Percentiles rank a stretch among this genome's conserved stretches.
These are phyloP conservation scores for Phaetusa simplex DNA, from an alignment of 2,113 vertebrate genomes.

Conservation along the genomic window DNA sequence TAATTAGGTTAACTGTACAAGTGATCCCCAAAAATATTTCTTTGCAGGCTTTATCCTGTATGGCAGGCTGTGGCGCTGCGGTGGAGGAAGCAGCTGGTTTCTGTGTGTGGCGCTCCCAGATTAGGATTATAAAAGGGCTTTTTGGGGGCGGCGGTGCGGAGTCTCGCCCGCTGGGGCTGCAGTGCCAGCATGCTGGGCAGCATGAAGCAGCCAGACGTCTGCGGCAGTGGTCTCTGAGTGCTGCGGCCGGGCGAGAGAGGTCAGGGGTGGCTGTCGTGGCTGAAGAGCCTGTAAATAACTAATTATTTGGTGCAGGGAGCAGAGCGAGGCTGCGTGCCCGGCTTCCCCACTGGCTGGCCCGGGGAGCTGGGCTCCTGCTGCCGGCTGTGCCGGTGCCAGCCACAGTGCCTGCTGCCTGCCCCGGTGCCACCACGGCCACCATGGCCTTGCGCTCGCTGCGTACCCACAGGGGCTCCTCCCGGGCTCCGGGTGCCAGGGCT, in stretches of 20 bases:
- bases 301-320: slow-evolving; percentile 9
- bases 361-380: not conserved
- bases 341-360: not conserved
- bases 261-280: slow-evolving; percentile 14
- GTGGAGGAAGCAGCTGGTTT: slow-evolving; percentile 20
- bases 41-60: not conserved
- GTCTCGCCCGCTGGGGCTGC: not conserved
- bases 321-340: not conserved
- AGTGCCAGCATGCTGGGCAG: not conserved
- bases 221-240: slow-evolving; percentile 40
- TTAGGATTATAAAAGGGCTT: slow-evolving; percentile 46
- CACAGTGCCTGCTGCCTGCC: not conserved
- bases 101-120: slow-evolving; percentile 21
- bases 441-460: not conserved
- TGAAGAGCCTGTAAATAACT: slow-evolving; percentile 43
- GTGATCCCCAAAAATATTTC: not conserved
- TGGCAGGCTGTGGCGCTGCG: slow-evolving; percentile 8
- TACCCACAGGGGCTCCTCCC: rapidly evolving
- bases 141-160: slow-evolving; percentile 2
- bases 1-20: not conserved
- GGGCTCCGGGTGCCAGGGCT: not conserved
- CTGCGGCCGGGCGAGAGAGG: slow-evolving; percentile 17
- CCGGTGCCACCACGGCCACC: not conserved
- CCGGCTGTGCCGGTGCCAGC: not conserved
- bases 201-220: slow-evolving; percentile 19